Percentiles rank a stretch among this genome's conserved stretches.
These are phyloP conservation scores for Phymastichus coffea DNA, from an alignment of 1,140 invertebrate genomes.

Conservation along the genomic window DNA sequence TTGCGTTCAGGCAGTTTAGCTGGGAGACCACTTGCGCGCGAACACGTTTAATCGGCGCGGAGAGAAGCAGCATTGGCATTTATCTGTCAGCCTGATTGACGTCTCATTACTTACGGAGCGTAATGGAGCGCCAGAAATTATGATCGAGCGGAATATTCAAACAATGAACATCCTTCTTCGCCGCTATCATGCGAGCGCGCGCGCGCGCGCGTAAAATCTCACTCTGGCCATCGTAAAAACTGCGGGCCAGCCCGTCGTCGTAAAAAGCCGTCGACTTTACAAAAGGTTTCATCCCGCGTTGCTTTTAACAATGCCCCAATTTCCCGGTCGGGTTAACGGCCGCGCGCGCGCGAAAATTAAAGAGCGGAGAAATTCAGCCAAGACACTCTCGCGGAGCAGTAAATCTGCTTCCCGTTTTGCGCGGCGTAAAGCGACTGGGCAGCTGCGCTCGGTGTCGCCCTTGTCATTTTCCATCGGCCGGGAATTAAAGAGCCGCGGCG, in stretches of 20 bases:
- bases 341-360: constrained; percentile 9
- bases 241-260: too few species aligned
- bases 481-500: neutral
- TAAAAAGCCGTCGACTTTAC: neutral
- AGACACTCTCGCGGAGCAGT: constrained; percentile 1
- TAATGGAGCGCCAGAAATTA: too few species aligned
- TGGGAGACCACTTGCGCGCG: too few species aligned
- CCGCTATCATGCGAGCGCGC: too few species aligned
- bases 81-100: too few species aligned
- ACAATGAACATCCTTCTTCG: too few species aligned
- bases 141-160: too few species aligned
- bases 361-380: constrained; percentile 8
- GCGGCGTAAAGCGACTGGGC: neutral
- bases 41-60: too few species aligned
- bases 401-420: constrained; percentile 18
- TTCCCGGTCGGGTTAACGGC: neutral
- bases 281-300: neutral
- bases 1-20: too few species aligned
- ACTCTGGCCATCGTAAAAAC: neutral
- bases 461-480: constrained; percentile 8
- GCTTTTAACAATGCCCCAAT: neutral
- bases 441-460: neutral
- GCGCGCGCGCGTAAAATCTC: too few species aligned
- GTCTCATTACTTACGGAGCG: too few species aligned
- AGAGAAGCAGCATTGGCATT: too few species aligned